Evolutionary conservation across 2,888 invertebrate species (phyloP), one percentile per base, ranked within the genome.

Genomic region (Chalcis sispes): DNA sequence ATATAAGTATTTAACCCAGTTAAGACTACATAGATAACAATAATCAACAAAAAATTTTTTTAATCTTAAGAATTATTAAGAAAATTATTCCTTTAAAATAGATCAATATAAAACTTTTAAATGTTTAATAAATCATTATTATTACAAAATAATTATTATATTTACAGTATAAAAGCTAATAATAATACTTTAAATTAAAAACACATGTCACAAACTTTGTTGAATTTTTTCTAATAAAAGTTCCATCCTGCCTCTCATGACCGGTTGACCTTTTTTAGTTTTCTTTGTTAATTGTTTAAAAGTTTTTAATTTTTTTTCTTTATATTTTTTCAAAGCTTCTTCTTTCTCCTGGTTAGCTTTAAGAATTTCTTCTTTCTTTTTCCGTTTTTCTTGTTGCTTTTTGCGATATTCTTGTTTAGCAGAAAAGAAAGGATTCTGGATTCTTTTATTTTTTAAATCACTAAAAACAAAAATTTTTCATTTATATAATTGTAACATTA

Each of bases 161-260:
- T 74, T 67, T 67, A 66, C 66, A 67, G 50, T 54, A 40, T 58
- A 20, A 36, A 23, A 5, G 48, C 48, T 1, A 36, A n/a, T 27
- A 13, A 27, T 18, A 72, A 15, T 52, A n/a, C 27, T 25, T 46
- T 27, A 27, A 18, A 67, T 42, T 36, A 1, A 32, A 42, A 10
- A 25, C 18, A 32, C 1, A n/a, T 7, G 13, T 54, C 25, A 66
- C 13, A 32, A 13, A 29, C 56, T 65, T 25, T 46, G 40, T 54
- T 95, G 92, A 81, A 96, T 95, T 88, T 95, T 93, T 83, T 95
- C 94, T 18, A 95, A 89, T 67, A 97, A 89, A 84, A 95, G 86
- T 88, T 96, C 93, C 85, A 96, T 90, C 81, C 96, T 91, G 69
- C 93, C 94, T 75, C 93, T 94, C 96, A 97, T 96, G 1, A 96